These are phyloP conservation scores for Geotrupes spiniger DNA, from an alignment of 2,888 invertebrate species.

Conservation along the genomic window DNA sequence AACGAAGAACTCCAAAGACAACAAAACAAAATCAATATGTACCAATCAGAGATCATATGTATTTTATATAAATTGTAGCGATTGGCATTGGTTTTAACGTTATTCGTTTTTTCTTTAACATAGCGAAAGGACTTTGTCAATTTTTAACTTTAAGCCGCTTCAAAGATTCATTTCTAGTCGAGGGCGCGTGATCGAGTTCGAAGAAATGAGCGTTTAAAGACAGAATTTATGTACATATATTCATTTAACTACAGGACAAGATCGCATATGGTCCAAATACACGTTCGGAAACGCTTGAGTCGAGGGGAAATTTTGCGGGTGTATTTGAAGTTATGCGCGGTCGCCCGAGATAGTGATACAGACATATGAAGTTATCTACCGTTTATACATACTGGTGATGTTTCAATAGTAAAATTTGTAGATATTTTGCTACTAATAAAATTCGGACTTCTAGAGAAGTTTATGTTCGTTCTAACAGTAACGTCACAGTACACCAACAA, in stretches of 20 bases:
- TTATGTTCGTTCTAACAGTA: slow-evolving; percentile 39
- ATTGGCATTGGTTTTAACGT: slow-evolving; percentile 15
- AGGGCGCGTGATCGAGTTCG: slow-evolving; percentile 5
- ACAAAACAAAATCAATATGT: slow-evolving; percentile 16
- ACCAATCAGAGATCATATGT: slow-evolving; percentile 31
- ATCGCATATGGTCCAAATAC: slow-evolving; percentile 9
- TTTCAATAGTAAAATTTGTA: neutral
- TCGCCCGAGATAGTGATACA: slow-evolving; percentile 25
- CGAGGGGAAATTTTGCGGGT: too few relatives aligned
- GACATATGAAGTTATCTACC: slow-evolving; percentile 24
- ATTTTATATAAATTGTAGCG: slow-evolving; percentile 15
- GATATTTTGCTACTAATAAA: slow-evolving; percentile 40
- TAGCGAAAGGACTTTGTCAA: slow-evolving; percentile 25
- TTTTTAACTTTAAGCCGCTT: slow-evolving; percentile 21
- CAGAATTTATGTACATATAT: slow-evolving; percentile 27
- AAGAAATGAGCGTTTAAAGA: neutral
- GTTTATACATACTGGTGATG: neutral
- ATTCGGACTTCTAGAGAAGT: slow-evolving; percentile 52
- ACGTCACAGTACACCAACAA: slow-evolving; percentile 44
- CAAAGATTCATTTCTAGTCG: slow-evolving; percentile 26
- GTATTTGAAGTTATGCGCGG: slow-evolving; percentile 9
- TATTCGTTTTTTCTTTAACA: slow-evolving; percentile 6
- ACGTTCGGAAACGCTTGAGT: too few relatives aligned
- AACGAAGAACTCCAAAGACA: too few relatives aligned
- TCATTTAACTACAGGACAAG: slow-evolving; percentile 20